Percentiles rank a stretch among this genome's conserved stretches.
These are phyloP conservation scores for Chaitophorus viminalis DNA, from an alignment of 2,888 invertebrate species.

Conservation along the genomic window DNA sequence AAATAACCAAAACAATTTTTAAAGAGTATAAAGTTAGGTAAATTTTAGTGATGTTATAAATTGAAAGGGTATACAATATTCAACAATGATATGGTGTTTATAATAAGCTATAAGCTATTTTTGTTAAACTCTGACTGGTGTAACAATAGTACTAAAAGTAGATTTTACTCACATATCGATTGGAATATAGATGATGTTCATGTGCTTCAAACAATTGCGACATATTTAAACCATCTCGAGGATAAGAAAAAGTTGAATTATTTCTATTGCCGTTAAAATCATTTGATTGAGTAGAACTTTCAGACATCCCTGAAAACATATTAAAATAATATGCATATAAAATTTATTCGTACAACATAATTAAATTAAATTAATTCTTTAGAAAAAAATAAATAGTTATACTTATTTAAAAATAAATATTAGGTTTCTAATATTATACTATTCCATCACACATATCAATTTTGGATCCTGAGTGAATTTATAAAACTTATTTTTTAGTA, in stretches of 20 bases:
- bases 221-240: constrained; percentile 37
- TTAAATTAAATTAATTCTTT: no score
- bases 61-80: no score
- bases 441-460: no score
- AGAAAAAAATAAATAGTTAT: no score
- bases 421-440: no score
- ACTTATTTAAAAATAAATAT: no score
- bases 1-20: not conserved
- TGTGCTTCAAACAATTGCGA: constrained; percentile 39
- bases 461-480: no score
- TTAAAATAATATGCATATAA: not conserved
- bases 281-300: constrained; percentile 29
- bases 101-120: not conserved
- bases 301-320: constrained; percentile 47
- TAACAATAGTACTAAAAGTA: not conserved
- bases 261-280: constrained; percentile 56
- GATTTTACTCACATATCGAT: constrained; percentile 68
- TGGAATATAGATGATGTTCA: constrained; percentile 55
- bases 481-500: no score
- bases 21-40: no score
- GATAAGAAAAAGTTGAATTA: constrained; percentile 11
- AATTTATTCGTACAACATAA: not conserved
- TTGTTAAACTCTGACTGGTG: not conserved
- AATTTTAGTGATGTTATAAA: no score
- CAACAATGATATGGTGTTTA: not conserved